Conservation (phyloP, 1,140 invertebrate species). For the Drosophila arizonae region DNA sequence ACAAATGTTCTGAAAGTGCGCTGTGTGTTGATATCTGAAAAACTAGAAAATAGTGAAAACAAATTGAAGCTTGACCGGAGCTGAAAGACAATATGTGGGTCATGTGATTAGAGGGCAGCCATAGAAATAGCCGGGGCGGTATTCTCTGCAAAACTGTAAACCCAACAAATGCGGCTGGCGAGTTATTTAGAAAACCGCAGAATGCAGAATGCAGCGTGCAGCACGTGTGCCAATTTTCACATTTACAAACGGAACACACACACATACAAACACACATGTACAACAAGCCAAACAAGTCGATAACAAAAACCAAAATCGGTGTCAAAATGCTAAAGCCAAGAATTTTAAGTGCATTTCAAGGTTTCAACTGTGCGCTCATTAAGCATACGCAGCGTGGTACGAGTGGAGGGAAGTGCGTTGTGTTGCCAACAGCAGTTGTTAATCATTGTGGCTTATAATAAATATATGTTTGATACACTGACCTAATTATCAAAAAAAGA, state of each 20-base stretch:
- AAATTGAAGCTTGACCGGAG: conserved; percentile 17
- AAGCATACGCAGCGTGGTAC: conserved; percentile 37
- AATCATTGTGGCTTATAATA: too few relatives aligned
- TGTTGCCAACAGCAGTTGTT: not conserved
- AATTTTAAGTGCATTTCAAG: conserved; percentile 77
- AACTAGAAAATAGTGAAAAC: conserved; percentile 32
- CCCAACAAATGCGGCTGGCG: conserved; percentile 61
- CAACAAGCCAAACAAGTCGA: conserved; percentile 37
- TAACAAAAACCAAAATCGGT: conserved; percentile 73
- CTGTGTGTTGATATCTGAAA: conserved; percentile 46
- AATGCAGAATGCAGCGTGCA: conserved; percentile 68
- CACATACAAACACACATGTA: conserved; percentile 7
- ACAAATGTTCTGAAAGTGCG: conserved; percentile 1
- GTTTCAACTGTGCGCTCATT: conserved; percentile 38
- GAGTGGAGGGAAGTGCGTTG: not conserved
- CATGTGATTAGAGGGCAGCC: conserved; percentile 52
- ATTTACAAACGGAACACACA: conserved; percentile 14
- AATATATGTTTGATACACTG: too few relatives aligned
- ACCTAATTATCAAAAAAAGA: too few relatives aligned
- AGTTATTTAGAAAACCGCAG: conserved; percentile 76
- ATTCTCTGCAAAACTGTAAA: conserved; percentile 43
- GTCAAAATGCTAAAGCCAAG: conserved; percentile 68
- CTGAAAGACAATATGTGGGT: conserved; percentile 52
- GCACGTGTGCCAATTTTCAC: conserved; percentile 66
- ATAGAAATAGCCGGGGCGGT: conserved; percentile 58